A percentile compares a stretch with the other conserved stretches of the same genome.
Conservation (phyloP, 1,140 invertebrate species). For the Apolygus lucorum region DNA sequence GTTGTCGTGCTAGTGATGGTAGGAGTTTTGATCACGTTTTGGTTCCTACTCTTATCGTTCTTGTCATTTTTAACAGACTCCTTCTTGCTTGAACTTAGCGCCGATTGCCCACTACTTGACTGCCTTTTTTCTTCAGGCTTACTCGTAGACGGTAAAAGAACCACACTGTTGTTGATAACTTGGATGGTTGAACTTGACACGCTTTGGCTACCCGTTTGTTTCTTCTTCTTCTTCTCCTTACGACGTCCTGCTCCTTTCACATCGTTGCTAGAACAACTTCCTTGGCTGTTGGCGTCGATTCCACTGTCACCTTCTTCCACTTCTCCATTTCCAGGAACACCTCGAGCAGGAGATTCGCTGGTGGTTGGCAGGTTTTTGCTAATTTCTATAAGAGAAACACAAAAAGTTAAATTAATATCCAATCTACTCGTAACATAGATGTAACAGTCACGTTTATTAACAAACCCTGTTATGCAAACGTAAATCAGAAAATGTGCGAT, state of each 20-base stretch:
- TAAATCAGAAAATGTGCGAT: no score
- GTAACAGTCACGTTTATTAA: no score
- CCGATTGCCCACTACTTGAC: neutral
- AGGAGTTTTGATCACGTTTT: conserved; percentile 4
- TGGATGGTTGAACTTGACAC: conserved; percentile 6
- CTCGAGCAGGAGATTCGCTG: conserved; percentile 35
- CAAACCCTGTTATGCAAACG: no score
- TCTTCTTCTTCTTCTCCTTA: conserved; percentile 72
- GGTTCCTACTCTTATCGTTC: neutral
- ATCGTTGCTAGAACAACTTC: conserved; percentile 72
- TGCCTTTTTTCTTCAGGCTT: conserved; percentile 5
- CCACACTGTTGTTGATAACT: conserved; percentile 9
- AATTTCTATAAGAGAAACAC: neutral
- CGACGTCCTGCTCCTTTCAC: conserved; percentile 49
- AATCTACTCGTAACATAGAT: no score
- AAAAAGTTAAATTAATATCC: neutral
- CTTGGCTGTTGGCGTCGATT: conserved; percentile 75
- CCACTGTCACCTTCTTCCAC: conserved; percentile 79
- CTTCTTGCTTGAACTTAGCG: conserved; percentile 16
- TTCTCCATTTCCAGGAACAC: conserved; percentile 39
- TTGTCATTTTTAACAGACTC: conserved; percentile 1
- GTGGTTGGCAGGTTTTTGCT: conserved; percentile 28
- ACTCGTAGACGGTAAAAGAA: conserved; percentile 23
- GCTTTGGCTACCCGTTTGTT: conserved; percentile 15
- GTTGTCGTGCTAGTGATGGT: neutral